Conservation (phyloP, 2,888 invertebrate species). For the Cryptus viduatorius region DNA sequence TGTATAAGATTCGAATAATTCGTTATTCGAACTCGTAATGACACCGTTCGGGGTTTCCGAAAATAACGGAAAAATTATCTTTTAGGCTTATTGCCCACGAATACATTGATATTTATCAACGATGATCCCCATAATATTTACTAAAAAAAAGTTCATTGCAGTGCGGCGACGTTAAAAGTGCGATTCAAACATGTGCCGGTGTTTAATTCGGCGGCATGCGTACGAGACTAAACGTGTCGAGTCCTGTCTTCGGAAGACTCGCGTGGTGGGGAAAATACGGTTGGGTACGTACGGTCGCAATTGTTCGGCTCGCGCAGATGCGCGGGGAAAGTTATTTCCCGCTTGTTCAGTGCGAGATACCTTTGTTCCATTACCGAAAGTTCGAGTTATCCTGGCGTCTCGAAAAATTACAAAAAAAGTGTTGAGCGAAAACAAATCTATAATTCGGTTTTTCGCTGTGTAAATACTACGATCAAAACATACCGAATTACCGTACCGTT, state of each 20-base stretch:
- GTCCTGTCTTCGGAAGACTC: too few relatives aligned
- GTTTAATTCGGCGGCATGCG: too few relatives aligned
- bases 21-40: constrained; percentile 5
- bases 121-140: too few relatives aligned
- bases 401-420: not conserved
- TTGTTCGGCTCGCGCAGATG: not conserved
- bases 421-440: not conserved
- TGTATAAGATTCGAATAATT: constrained; percentile 74
- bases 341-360: not conserved
- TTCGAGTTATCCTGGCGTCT: not conserved
- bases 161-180: too few relatives aligned
- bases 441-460: not conserved
- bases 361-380: not conserved
- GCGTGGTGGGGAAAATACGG: too few relatives aligned
- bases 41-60: not conserved
- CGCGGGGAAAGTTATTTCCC: constrained; percentile 1
- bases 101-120: too few relatives aligned
- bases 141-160: too few relatives aligned
- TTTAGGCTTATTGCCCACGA: too few relatives aligned
- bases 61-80: not conserved
- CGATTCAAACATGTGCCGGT: too few relatives aligned
- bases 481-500: not conserved
- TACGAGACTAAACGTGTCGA: too few relatives aligned
- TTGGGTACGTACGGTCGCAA: too few relatives aligned
- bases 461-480: not conserved